A percentile compares a stretch with the other conserved stretches of the same genome.
Conservation (phyloP, 2,888 invertebrate species). For the Brachyopa scutellaris region DNA sequence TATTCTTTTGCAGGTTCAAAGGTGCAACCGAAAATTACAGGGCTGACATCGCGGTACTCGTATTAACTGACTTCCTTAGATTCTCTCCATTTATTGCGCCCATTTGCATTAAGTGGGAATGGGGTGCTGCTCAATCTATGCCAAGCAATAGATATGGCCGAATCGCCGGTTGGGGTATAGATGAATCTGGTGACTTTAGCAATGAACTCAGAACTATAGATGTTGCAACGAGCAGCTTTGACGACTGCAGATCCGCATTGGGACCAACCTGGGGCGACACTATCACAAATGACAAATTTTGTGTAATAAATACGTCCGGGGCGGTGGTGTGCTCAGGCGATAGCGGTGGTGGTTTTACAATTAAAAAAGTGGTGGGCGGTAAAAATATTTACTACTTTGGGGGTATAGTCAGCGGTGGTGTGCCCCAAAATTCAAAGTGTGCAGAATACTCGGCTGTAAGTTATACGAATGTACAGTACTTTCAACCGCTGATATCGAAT, state of each 20-base stretch:
- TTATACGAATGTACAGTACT: constrained; percentile 72
- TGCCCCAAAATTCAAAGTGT: no score
- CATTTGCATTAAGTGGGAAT: constrained; percentile 78
- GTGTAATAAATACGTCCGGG: constrained; percentile 74
- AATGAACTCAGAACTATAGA: constrained; percentile 63
- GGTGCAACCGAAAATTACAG: constrained; percentile 74
- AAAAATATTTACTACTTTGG: constrained; percentile 72
- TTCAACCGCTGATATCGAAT: no score
- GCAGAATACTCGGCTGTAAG: no score
- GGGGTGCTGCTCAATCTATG: constrained; percentile 44
- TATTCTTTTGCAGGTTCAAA: constrained; percentile 55
- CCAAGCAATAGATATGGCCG: constrained; percentile 36
- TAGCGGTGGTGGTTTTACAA: constrained; percentile 77
- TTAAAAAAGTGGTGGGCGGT: constrained; percentile 21
- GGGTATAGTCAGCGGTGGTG: constrained; percentile 76
- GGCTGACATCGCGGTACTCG: constrained; percentile 79
- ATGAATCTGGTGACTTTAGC: constrained; percentile 52
- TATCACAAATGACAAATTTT: constrained; percentile 78
- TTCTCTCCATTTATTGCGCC: constrained; percentile 78
- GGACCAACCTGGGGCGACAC: no score
- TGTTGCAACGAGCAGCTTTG: constrained; percentile 65
- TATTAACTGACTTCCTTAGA: constrained; percentile 76
- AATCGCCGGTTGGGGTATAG: constrained; percentile 74
- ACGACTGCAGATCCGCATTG: no score
- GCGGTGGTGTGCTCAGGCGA: constrained; percentile 75